Percentiles rank a stretch among this genome's conserved stretches.
Evolutionary conservation across 2,113 vertebrate genomes (phyloP).

Genomic region (Cairina moschata): DNA sequence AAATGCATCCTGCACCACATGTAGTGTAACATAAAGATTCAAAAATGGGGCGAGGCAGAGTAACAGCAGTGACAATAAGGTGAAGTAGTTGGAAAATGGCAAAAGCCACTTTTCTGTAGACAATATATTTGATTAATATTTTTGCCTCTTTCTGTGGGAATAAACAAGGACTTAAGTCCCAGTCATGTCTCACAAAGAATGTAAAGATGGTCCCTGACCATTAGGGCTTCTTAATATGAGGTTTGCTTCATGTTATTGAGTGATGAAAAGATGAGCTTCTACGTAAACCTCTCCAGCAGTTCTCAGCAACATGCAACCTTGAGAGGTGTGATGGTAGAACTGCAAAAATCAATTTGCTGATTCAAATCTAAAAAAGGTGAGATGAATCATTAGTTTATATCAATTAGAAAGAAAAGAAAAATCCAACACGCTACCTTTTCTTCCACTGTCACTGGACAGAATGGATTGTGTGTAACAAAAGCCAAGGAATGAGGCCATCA

Average conservation of each 20-base stretch:
- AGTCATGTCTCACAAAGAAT: not conserved
- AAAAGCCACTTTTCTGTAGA: not conserved
- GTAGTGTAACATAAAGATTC: not conserved
- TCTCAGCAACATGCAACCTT: not conserved
- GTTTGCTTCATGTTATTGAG: not conserved
- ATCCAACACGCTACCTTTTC: not conserved
- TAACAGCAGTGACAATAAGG: not conserved
- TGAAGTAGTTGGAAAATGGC: not conserved
- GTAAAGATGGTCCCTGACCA: not conserved
- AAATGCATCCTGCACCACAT: not conserved
- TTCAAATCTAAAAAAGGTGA: not conserved
- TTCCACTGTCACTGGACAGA: not conserved
- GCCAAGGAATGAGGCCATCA: not conserved
- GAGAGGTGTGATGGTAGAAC: not conserved
- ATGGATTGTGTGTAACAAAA: not conserved
- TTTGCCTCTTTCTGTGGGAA: not conserved
- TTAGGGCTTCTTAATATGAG: not conserved
- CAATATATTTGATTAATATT: not conserved
- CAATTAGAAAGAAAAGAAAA: not conserved
- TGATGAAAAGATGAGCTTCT: not conserved
- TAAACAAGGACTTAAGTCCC: not conserved
- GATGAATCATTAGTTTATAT: not conserved
- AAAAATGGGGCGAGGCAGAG: not conserved
- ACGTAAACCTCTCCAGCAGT: not conserved
- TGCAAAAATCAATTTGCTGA: not conserved